Evolutionary conservation across 2,113 vertebrate species (phyloP).

Genomic region (Alligator mississippiensis): DNA sequence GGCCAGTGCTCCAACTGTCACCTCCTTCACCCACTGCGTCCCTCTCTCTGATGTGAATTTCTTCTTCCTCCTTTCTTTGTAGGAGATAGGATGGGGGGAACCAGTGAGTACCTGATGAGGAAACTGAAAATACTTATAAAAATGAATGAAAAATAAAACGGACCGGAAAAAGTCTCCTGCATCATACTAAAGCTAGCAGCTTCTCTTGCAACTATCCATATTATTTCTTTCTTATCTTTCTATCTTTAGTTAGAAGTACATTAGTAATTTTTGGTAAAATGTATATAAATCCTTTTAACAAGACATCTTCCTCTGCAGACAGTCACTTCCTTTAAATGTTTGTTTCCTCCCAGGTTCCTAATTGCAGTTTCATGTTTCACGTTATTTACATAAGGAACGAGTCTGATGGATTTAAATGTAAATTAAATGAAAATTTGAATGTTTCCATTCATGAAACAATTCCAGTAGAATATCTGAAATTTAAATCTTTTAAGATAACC

Average conservation of each 20-base stretch:
- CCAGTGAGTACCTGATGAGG: no score
- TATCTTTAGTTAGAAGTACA: background rate
- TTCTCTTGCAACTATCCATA: background rate
- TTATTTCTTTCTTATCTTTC: background rate
- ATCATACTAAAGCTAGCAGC: background rate
- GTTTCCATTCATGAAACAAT: no score
- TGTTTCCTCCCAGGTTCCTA: background rate
- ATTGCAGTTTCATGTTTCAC: background rate
- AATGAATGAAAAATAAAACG: background rate
- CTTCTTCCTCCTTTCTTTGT: no score
- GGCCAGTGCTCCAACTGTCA: no score
- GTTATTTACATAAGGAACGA: background rate
- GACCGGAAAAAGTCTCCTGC: background rate
- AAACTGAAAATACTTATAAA: background rate
- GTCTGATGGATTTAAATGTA: background rate
- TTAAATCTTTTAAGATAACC: background rate
- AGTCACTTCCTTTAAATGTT: background rate
- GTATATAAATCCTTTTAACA: background rate
- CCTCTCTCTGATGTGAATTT: no score
- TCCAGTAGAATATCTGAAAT: background rate
- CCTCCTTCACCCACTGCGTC: no score
- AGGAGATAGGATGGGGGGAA: no score
- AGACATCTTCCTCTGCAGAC: background rate
- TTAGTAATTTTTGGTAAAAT: constrained; percentile 3
- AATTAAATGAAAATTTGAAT: background rate